Base-by-base conservation (phyloP, 2,797 vertebrate genomes). In the Anniella stebbinsi region DNA sequence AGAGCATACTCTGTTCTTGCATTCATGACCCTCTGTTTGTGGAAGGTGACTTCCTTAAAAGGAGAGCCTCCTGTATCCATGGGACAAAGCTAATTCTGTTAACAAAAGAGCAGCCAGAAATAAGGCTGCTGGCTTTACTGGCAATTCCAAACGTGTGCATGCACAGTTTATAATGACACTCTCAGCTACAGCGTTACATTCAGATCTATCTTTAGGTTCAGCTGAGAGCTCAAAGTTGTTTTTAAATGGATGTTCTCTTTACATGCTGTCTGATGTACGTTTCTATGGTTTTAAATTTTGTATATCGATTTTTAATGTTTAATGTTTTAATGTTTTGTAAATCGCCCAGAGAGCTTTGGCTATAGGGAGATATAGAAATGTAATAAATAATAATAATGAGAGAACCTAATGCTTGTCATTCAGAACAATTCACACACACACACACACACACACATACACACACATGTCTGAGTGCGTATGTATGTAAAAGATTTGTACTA, bases 11-110 rank as follows among this genome's bases (percentile, higher is more conserved):
- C 45, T 45, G 45, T 54, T 54, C 51, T 54, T 12, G 11, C 51
- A 54, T 8, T 54, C 51, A 54, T 54, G 3, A 45, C 51, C 51
- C 51, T 54, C 51, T 54, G 10, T 8, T 54, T 9, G 51, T 54
- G n/a, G n/a, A n/a, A n/a, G n/a, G n/a, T n/a, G 51, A 54, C 51
- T 54, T 10, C 10, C 51, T 54, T 4, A 54, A 54, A 12, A 54
- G 51, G 51, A 54, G 51, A 54, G 80, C 48, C 83, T 81, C 92
- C 92, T 84, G 83, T 54, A 54, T 54, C 51, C 51, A 54, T 54
- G 88, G 33, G 54, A 0, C 0, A 51, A 94, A 88, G 89, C 41
- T 93, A 94, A 92, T 54, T 80, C 51, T 88, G 57, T 63, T 66
- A 48, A 88, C 63, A 92, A 80, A 66, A 87, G 48, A 88, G 84